phyloP scores from a whole-genome alignment of 2,797 vertebrate genomes.

The Sebastes variabilis region DNA sequence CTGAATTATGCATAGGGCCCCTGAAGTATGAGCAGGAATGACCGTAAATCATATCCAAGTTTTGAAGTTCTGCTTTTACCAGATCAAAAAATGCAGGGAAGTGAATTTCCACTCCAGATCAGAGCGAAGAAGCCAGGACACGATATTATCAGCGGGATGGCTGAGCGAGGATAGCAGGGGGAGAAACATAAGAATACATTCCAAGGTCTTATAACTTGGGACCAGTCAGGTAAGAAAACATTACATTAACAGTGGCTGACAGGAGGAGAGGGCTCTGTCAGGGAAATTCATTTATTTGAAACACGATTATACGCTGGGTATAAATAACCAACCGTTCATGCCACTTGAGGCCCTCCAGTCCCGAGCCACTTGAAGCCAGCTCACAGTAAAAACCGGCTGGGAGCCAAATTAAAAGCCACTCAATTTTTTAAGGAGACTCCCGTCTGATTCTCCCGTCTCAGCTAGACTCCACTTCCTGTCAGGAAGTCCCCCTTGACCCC shows the following conservation, averaged over 20 bases:
- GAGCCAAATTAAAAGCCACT: slow-evolving; percentile 90
- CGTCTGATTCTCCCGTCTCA: slow-evolving; percentile 87
- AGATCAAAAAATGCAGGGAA: slow-evolving; percentile 11
- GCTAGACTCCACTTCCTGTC: slow-evolving; percentile 91
- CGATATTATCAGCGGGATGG: slow-evolving; percentile 59
- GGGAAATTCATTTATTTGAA: slow-evolving; percentile 64
- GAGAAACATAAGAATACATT: slow-evolving; percentile 52
- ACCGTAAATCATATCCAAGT: slow-evolving; percentile 9
- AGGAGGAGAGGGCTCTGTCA: slow-evolving; percentile 31
- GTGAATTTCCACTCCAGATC: slow-evolving; percentile 29
- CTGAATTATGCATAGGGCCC: not conserved
- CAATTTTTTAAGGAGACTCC: slow-evolving; percentile 83
- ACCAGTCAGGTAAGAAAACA: slow-evolving; percentile 70
- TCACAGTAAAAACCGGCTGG: slow-evolving; percentile 84
- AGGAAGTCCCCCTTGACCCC: slow-evolving; percentile 84
- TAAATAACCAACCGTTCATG: slow-evolving; percentile 58
- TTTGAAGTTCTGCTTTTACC: not conserved
- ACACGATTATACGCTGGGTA: slow-evolving; percentile 50
- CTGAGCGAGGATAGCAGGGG: slow-evolving; percentile 36
- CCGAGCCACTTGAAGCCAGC: slow-evolving; percentile 51
- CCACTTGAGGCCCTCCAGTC: slow-evolving; percentile 40
- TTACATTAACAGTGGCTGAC: slow-evolving; percentile 48
- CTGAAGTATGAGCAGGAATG: not conserved
- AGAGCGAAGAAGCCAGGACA: slow-evolving; percentile 8
- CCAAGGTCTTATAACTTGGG: slow-evolving; percentile 61